Conservation (phyloP, 2,888 invertebrate species). For the Tubulanus polymorphus region DNA sequence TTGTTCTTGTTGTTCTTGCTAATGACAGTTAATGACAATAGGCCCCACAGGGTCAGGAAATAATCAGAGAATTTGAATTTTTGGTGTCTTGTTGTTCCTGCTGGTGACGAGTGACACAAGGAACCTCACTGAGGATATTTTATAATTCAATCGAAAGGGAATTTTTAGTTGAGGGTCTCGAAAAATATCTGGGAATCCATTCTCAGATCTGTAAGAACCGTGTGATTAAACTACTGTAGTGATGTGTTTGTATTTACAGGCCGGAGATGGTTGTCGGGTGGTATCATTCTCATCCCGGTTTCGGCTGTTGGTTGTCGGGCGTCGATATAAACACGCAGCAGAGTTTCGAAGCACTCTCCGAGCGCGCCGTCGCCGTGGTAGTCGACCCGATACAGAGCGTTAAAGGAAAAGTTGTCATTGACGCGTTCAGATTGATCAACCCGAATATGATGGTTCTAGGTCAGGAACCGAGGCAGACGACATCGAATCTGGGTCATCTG, state of each 20-base stretch:
- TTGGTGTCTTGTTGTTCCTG: too few species aligned
- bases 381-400: constrained; percentile 99
- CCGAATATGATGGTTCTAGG: constrained; percentile 99
- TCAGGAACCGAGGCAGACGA: constrained; percentile 97
- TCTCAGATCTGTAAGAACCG: too few species aligned
- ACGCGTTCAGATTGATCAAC: constrained; percentile 98
- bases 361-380: constrained; percentile 97
- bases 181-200: too few species aligned
- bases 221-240: too few species aligned
- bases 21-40: too few species aligned
- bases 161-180: too few species aligned
- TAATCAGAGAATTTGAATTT: too few species aligned
- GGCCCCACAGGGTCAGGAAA: too few species aligned
- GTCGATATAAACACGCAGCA: constrained; percentile 99
- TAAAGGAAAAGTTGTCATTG: constrained; percentile 96
- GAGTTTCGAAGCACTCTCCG: constrained; percentile 96
- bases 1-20: too few species aligned
- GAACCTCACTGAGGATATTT: too few species aligned
- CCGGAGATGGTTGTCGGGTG: constrained; percentile 99
- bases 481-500: constrained; percentile 96
- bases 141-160: too few species aligned
- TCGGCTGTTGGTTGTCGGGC: constrained; percentile 97
- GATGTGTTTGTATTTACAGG: constrained; percentile 51
- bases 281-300: constrained; percentile 99
- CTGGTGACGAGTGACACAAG: too few species aligned